Base-by-base conservation (phyloP, 2,113 vertebrate genomes). In the Sporophila hypoxantha region DNA sequence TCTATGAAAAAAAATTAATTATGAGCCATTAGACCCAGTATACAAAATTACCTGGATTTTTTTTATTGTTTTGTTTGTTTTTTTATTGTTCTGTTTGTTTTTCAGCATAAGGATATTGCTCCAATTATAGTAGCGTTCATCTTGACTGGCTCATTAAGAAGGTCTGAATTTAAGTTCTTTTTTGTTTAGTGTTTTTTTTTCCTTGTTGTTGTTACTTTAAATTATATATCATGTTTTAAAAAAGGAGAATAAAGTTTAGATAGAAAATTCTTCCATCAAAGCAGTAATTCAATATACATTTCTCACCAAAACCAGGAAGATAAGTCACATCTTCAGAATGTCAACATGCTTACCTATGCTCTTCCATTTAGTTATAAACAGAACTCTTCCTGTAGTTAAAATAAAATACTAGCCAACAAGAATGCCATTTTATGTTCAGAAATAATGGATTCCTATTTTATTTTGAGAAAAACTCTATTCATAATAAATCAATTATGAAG, bases 11-110 rank as follows among this genome's bases (percentile, higher is more conserved):
- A 66, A 74, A 53, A 66, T 9, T 30, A 78, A 62, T 18, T 23
- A 14, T 0, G 3, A 59, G 7, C 6, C 5, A 21, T 23, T 56
- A 69, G 23, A 50, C 3, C 0, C 6, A 44, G 2, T 17, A 9
- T 8, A 39, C 4, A 77, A 77, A 77, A 60, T 30, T 26, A 49
- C 10, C 21, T n/a, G 9, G 18, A 12, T 3, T 34, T 60, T 65
- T 64, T 41, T 70, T 46, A 3, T 14, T 69, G 8, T 1, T 25
- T 52, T 74, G 12, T 23, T 23, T 47, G 46, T 7, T 23, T 47
- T 23, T 47, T 12, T 23, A 47, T 47, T 47, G 46, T 47, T 87
- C 9, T 50, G 4, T 12, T 53, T 46, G 12, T 4, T 50, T 55
- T 81, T 81, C 47, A 57, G 25, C 8, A 8, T 30, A 18, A 61